These are phyloP conservation scores for Drosophila dunni DNA, from an alignment of 1,140 invertebrate genomes.

Conservation along the genomic window DNA sequence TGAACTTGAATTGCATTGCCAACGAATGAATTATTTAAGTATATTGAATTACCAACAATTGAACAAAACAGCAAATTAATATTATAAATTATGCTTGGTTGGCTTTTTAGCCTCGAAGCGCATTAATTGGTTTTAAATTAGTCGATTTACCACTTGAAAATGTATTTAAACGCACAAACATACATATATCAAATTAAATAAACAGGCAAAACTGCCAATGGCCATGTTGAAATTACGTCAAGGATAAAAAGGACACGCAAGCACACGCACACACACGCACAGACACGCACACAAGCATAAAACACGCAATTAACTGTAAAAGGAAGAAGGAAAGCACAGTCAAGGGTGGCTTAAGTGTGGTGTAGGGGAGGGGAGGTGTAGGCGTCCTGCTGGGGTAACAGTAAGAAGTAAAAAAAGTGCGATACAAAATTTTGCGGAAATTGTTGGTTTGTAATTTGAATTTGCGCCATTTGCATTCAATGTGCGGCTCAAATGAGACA, in stretches of 20 bases:
- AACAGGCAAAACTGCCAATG: constrained; percentile 12
- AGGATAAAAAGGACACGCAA: constrained; percentile 21
- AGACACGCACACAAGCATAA: constrained; percentile 14
- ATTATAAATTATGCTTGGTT: constrained; percentile 13
- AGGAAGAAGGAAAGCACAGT: constrained; percentile 1
- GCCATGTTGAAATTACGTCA: constrained; percentile 14
- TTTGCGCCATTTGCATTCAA: constrained; percentile 69
- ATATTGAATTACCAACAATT: constrained; percentile 16
- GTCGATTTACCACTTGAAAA: constrained; percentile 24
- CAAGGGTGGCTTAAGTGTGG: not conserved
- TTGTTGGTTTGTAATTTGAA: constrained; percentile 71
- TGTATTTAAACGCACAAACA: constrained; percentile 10
- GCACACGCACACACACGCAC: constrained; percentile 19
- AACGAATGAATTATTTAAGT: not conserved
- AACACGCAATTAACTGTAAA: constrained; percentile 59
- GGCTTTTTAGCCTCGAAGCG: constrained; percentile 15
- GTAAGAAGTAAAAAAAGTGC: not conserved
- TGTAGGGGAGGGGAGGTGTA: too few species aligned
- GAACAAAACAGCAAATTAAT: constrained; percentile 8
- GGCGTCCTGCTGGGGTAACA: not conserved
- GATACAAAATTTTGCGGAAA: constrained; percentile 63
- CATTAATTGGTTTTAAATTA: constrained; percentile 44
- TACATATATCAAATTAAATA: constrained; percentile 33
- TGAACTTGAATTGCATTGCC: not conserved
- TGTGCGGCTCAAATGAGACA: constrained; percentile 60